Conservation (phyloP, 2,797 vertebrate genomes). For the Xenentodon cancila region DNA sequence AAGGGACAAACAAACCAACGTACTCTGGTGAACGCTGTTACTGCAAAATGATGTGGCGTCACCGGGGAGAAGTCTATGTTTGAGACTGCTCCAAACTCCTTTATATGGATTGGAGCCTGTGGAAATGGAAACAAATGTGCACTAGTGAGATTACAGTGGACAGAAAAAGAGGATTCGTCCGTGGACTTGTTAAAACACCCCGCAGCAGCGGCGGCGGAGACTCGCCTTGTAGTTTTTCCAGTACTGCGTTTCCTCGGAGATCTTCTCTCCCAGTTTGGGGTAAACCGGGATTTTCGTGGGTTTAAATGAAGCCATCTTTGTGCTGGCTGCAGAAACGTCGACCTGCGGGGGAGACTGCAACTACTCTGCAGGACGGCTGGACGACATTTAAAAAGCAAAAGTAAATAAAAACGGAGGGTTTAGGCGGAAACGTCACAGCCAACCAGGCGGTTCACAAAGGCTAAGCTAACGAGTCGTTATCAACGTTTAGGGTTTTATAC, state of each 20-base stretch:
- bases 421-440: no score
- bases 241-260: slow-evolving; percentile 92
- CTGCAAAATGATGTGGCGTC: slow-evolving; percentile 91
- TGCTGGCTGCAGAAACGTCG: neutral
- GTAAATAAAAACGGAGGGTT: no score
- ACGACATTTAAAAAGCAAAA: neutral
- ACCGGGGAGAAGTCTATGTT: slow-evolving; percentile 90
- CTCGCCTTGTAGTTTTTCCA: slow-evolving; percentile 92
- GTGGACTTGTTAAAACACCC: no score
- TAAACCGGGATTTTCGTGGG: slow-evolving; percentile 85
- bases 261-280: slow-evolving; percentile 89
- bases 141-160: no score
- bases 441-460: no score
- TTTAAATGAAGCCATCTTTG: slow-evolving; percentile 88
- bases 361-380: neutral
- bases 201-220: neutral
- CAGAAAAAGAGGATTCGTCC: neutral
- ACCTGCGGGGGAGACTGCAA: neutral
- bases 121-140: neutral
- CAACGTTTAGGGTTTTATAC: no score
- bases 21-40: slow-evolving; percentile 95
- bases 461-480: no score
- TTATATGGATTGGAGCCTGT: slow-evolving; percentile 93
- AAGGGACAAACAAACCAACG: slow-evolving; percentile 43
- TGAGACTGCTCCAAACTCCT: slow-evolving; percentile 93